Percentiles rank a stretch among this genome's conserved stretches.
Evolutionary conservation across 1,140 invertebrate species (phyloP).

Genomic region (Phthorimaea operculella): DNA sequence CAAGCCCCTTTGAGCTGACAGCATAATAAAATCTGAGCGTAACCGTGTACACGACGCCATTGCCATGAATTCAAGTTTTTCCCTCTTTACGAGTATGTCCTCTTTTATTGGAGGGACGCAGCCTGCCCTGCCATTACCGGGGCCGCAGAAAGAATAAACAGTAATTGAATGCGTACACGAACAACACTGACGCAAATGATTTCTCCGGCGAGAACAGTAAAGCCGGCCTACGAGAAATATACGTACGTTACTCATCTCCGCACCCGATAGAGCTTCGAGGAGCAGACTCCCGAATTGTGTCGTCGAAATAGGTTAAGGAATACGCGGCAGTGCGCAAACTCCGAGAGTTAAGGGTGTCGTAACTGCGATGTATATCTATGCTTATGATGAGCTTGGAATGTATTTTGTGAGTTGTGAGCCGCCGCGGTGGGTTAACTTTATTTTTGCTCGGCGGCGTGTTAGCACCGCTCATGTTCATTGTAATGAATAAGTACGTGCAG

Average conservation of each 20-base stretch:
- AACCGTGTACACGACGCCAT: background rate
- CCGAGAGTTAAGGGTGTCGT: conserved; percentile 20
- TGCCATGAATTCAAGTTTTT: background rate
- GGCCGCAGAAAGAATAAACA: conserved; percentile 11
- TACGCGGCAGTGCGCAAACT: conserved; percentile 26
- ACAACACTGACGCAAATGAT: conserved; percentile 14
- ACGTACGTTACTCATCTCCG: conserved; percentile 10
- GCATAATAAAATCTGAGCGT: background rate
- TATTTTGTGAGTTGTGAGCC: conserved; percentile 10
- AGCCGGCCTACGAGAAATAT: conserved; percentile 19
- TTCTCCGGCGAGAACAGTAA: conserved; percentile 19
- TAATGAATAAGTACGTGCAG: conserved; percentile 12
- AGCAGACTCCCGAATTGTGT: conserved; percentile 21
- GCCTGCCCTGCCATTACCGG: conserved; percentile 8
- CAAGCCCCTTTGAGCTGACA: background rate
- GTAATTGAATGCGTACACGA: conserved; percentile 19
- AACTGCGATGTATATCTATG: conserved; percentile 17
- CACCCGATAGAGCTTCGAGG: conserved; percentile 14
- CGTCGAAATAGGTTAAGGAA: conserved; percentile 28
- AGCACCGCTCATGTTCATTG: conserved; percentile 4
- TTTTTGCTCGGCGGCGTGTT: conserved; percentile 10
- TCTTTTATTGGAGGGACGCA: conserved; percentile 8
- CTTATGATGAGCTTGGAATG: conserved; percentile 18
- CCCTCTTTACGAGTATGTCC: conserved; percentile 10
- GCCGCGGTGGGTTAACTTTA: conserved; percentile 15